Base-by-base conservation (phyloP, 2,888 invertebrate species). In the Eudasyphora cyanicolor region DNA sequence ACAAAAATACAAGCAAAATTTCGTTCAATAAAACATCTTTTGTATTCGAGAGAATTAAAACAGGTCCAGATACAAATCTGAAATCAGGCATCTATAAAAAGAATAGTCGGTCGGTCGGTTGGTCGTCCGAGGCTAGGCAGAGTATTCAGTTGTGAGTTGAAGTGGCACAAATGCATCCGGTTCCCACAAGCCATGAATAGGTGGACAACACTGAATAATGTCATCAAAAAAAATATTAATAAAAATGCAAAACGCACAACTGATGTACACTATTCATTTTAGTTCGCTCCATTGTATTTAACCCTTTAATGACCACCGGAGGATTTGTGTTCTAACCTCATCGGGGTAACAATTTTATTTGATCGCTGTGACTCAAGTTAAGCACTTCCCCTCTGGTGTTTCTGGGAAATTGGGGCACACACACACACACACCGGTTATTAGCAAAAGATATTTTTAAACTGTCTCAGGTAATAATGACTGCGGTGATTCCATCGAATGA, bases 101-200 rank as follows among this genome's bases (percentile, higher is more conserved):
- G 38, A 42, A 42, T 24, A 14, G 12, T 21, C 54, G 24, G 19
- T 21, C 54, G 17, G 7, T 8, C 54, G 21, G 35, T 7, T 10
- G 35, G 35, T 7, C 45, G 2, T n/a, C 27, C 57, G 12, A 12
- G 27, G 57, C 12, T 14, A 45, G 10, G 21, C 14, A 5, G 45
- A 57, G 17, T 32, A 32, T 19, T 35, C 10, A 21, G 35, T 29
- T 60, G 57, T n/a, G 17, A 24, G 32, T 35, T 64, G 24, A 64
- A 77, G 70, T 75, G 27, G 21, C 38, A 71, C 49, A 77, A 75
- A 75, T n/a, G 45, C 5, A 67, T 80, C 64, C 57, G 67, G 38
- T 78, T 78, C 80, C 60, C 71, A 80, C 57, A 38, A 73, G 38
- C 21, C 17, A 57, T 67, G 24, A 21, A 67, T 38, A 60, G 14